Percentiles rank a stretch among this genome's conserved stretches.
Evolutionary conservation across 1,140 invertebrate species (phyloP).

Genomic region (Limonius californicus): DNA sequence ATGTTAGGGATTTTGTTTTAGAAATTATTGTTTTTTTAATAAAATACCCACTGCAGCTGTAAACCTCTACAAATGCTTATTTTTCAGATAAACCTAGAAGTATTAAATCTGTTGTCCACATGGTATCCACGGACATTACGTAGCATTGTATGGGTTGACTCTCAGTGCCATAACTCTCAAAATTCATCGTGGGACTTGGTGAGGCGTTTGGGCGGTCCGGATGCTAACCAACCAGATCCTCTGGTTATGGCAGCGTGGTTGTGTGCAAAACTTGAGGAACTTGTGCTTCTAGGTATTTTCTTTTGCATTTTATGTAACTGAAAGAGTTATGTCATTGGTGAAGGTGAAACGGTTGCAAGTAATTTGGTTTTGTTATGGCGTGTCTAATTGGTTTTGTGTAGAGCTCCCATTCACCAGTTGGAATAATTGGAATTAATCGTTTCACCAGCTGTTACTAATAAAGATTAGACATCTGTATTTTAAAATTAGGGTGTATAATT

Average conservation of each 20-base stretch:
- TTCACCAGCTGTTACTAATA: too few relatives aligned
- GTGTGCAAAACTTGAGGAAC: conserved; percentile 62
- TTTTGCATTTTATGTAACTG: too few relatives aligned
- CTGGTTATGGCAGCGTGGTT: conserved; percentile 74
- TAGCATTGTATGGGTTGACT: conserved; percentile 70
- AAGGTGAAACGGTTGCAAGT: too few relatives aligned
- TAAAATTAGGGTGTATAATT: too few relatives aligned
- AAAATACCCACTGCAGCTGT: not conserved
- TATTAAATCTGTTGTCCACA: conserved; percentile 54
- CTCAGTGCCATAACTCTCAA: conserved; percentile 38
- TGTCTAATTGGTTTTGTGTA: too few relatives aligned
- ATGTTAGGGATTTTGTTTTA: too few relatives aligned
- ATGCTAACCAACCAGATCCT: conserved; percentile 58
- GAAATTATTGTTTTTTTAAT: too few relatives aligned
- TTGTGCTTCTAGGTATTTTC: conserved; percentile 51
- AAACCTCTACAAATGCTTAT: not conserved
- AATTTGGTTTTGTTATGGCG: too few relatives aligned
- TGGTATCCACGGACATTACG: conserved; percentile 60
- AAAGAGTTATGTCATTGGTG: too few relatives aligned
- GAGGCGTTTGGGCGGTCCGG: conserved; percentile 43
- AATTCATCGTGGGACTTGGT: conserved; percentile 31
- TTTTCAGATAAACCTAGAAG: conserved; percentile 52
- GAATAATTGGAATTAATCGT: too few relatives aligned
- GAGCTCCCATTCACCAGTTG: too few relatives aligned
- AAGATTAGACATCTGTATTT: too few relatives aligned